Percentiles rank a stretch among this genome's conserved stretches.
Evolutionary conservation across 1,140 invertebrate species (phyloP).

Genomic region (Acyrthosiphon pisum): DNA sequence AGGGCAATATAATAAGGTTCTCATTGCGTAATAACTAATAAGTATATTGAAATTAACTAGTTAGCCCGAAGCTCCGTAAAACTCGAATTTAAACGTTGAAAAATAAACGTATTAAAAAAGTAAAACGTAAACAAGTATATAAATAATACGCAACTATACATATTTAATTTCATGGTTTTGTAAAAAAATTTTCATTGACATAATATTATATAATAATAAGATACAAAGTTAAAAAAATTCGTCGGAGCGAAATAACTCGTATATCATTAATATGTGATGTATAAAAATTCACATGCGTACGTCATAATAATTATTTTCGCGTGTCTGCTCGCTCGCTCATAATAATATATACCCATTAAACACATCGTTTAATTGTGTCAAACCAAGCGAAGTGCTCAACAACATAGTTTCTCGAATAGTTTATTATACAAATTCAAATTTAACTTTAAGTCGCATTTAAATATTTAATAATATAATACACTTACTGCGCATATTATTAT

Average conservation of each 20-base stretch:
- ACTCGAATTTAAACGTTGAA: background rate
- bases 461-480: too few species aligned
- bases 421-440: constrained; percentile 18
- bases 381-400: background rate
- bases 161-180: background rate
- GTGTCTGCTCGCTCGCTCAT: background rate
- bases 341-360: background rate
- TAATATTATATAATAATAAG: background rate
- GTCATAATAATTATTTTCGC: constrained; percentile 9
- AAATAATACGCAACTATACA: background rate
- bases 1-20: background rate
- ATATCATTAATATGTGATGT: background rate
- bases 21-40: background rate
- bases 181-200: background rate
- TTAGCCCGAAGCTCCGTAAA: background rate
- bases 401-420: background rate
- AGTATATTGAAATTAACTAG: background rate
- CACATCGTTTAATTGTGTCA: background rate
- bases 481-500: background rate
- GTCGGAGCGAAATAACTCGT: background rate
- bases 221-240: background rate
- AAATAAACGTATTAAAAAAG: background rate
- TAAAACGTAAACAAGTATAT: background rate
- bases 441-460: constrained; percentile 24
- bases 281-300: background rate